phyloP scores from a whole-genome alignment of 2,797 vertebrate species.

The Anniella stebbinsi region DNA sequence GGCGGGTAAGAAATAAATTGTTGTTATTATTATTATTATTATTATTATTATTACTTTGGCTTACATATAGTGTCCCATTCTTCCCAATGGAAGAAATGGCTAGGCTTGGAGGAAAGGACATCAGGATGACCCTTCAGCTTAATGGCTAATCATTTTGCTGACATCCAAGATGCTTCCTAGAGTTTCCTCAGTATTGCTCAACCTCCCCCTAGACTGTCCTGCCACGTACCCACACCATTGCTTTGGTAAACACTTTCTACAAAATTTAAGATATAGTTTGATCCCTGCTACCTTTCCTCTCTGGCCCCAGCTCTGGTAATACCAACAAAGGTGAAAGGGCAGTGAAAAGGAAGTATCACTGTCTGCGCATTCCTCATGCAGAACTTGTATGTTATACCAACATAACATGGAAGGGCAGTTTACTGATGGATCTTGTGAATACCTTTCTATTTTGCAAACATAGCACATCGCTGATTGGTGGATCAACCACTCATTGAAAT shows the following conservation, averaged over 20 bases:
- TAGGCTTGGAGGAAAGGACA: no score
- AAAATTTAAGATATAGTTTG: not conserved
- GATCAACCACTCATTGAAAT: conserved; percentile 19
- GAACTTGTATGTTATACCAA: not conserved
- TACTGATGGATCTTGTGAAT: not conserved
- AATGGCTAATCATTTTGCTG: not conserved
- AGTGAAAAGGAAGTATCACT: not conserved
- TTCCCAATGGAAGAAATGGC: no score
- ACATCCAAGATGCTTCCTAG: not conserved
- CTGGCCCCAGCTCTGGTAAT: not conserved
- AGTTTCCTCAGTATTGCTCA: not conserved
- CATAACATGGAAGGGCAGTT: not conserved
- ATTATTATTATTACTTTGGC: no score
- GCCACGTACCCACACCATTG: no score
- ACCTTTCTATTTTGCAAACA: conserved; percentile 13
- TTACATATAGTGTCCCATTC: not conserved
- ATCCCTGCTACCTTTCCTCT: not conserved
- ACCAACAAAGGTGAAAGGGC: not conserved
- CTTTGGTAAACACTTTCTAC: not conserved
- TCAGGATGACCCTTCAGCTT: not conserved
- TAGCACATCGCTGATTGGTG: conserved; percentile 19
- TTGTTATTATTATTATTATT: no score
- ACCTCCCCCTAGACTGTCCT: no score
- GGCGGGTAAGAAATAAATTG: no score
- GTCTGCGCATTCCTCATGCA: not conserved